Evolutionary conservation across 1,140 invertebrate genomes (phyloP), one percentile per base, ranked within the genome.

Genomic region (Temnothorax curvispinosus): DNA sequence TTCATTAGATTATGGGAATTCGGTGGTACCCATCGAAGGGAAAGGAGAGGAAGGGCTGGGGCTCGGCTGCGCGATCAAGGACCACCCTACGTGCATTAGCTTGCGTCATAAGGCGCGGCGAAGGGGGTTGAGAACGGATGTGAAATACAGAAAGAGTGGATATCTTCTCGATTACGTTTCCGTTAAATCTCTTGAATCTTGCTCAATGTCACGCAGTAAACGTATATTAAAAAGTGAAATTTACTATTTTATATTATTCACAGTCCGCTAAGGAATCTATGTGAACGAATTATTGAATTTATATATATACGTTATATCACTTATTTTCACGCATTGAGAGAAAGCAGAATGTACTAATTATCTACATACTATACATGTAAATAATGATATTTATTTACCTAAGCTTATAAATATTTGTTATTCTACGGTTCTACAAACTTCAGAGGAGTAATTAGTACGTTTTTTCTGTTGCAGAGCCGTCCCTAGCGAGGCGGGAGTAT

Each of bases 1-100:
- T 94, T 94, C 94, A 95, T 95, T 95, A 94, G 94, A 95, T 95
- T 94, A 95, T 92, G 92, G 89, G 93, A 95, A 94, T 94, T 94
- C 90, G 91, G 89, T 85, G 92, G 90, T 91, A 52, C 85, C 85
- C 84, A 62, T 65, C 77, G 58, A 86, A 85, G 81, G 90, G 82
- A 75, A 81, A 89, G 81, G 84, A 74, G 89, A 62, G 44, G 71
- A 85, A 89, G 82, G 44, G 72, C n/a, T 90, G 71, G 52, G 90
- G 89, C 52, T 67, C 77, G 91, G 85, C 86, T 91, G 84, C 86
- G 88, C 92, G 92, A 92, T 93, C 92, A 87, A 86, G 89, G 75
- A 92, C 65, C 65, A 85, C 88, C 78, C 86, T 69, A 81, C 85
- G 88, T 82, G 87, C 90, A 89, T 87, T 90, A 88, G 77, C 75